These are phyloP conservation scores for Tipula vernalis DNA, from an alignment of 2,888 invertebrate genomes.

Conservation along the genomic window DNA sequence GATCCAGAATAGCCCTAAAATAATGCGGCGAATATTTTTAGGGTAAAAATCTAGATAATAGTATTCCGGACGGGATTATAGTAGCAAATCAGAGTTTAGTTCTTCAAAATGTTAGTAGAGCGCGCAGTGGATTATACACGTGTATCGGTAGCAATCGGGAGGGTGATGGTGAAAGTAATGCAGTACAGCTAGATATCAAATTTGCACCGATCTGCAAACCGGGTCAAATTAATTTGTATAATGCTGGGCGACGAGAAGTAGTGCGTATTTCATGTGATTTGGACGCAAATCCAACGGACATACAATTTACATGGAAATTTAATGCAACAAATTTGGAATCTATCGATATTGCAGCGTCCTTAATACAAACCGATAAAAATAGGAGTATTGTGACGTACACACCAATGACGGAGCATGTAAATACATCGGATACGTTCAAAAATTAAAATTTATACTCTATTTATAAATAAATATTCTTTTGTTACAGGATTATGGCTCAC, in stretches of 20 bases:
- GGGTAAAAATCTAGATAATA: constrained; percentile 68
- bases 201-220: constrained; percentile 61
- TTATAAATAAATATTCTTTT: constrained; percentile 19
- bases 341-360: constrained; percentile 51
- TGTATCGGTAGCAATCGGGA: constrained; percentile 80
- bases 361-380: constrained; percentile 46
- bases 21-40: constrained; percentile 28
- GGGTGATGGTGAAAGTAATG: constrained; percentile 78
- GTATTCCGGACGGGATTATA: constrained; percentile 65
- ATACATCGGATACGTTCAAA: constrained; percentile 17
- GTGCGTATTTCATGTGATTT: constrained; percentile 57
- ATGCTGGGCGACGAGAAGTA: constrained; percentile 58
- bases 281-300: constrained; percentile 58
- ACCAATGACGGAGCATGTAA: constrained; percentile 51
- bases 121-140: constrained; percentile 69
- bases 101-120: constrained; percentile 69
- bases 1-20: background rate
- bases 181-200: constrained; percentile 70
- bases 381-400: constrained; percentile 55
- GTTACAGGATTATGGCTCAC: constrained; percentile 51
- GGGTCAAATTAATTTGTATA: constrained; percentile 54
- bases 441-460: background rate
- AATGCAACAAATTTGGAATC: constrained; percentile 56
- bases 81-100: constrained; percentile 82
- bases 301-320: constrained; percentile 61